Percentiles rank a stretch among this genome's conserved stretches.
Conservation (phyloP, 2,888 invertebrate species). For the Melanargia galathea region DNA sequence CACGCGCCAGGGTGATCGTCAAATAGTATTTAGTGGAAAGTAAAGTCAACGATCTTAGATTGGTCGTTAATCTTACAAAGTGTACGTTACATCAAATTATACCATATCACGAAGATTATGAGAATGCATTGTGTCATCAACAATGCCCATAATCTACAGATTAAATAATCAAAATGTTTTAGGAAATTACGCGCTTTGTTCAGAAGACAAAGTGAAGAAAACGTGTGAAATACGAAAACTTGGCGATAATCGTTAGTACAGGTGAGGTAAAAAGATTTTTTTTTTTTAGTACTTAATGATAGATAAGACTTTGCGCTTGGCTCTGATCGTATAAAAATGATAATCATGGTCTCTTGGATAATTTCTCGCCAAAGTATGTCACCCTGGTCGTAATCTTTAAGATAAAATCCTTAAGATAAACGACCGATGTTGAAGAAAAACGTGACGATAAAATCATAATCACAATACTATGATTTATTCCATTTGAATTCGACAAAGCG, state of each 20-base stretch:
- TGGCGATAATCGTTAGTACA: conserved; percentile 17
- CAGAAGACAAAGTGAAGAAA: conserved; percentile 47
- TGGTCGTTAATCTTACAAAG: conserved; percentile 19
- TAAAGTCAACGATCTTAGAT: conserved; percentile 21
- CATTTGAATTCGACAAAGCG: not conserved
- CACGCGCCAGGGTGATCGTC: not conserved
- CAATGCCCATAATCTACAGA: conserved; percentile 35
- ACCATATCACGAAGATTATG: conserved; percentile 32
- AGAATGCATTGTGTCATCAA: conserved; percentile 35
- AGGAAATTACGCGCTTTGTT: conserved; percentile 48
- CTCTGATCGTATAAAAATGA: not conserved
- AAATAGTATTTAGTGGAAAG: conserved; percentile 16
- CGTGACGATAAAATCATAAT: not conserved
- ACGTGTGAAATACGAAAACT: conserved; percentile 47
- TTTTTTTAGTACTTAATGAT: too few species aligned
- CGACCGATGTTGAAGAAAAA: not conserved
- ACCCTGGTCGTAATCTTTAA: too few species aligned
- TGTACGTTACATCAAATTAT: conserved; percentile 30
- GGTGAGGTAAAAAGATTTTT: conserved; percentile 17
- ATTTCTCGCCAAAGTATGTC: too few species aligned
- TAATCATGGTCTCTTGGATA: too few species aligned
- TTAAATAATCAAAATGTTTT: conserved; percentile 50
- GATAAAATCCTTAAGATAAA: too few species aligned
- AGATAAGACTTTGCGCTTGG: not conserved
- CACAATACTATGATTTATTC: not conserved